Evolutionary conservation across 2,888 invertebrate genomes (phyloP), one percentile per base, ranked within the genome.

Genomic region (Apodemia zela): DNA sequence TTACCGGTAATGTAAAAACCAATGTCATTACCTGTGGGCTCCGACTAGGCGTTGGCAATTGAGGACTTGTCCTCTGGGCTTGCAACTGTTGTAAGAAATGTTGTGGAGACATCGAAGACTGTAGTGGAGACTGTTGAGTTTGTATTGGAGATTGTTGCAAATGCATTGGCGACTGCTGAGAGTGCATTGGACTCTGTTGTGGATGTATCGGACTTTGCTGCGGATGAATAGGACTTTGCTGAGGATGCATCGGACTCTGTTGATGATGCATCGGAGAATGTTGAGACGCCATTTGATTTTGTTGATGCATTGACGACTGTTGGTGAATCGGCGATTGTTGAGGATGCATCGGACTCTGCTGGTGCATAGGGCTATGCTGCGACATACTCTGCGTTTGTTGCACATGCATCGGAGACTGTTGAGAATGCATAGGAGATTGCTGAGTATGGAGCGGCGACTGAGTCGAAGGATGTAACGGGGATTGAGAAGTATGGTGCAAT

Each of bases 11-110:
- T 51, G 4, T 35, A 51, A 33, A 3, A 33, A 61, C 15, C 35
- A 33, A 25, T 25, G 15, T 54, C 13, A 7, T 38, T 70, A 89
- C 92, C 85, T 91, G 92, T 33, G 92, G 92, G 69, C 92, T 92
- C 5, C 92, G 81, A 71, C 91, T 92, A 1, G 92, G 91, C 42
- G 90, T 86, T 5, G 91, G 90, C 64, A 91, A 67, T 69, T 91
- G 91, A 25, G 91, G 91, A 68, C 90, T 91, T 0, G 91, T 89
- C 68, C 90, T 82, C 68, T 90, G 90, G 29, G 87, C 85, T 72
- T 90, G 91, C 64, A 89, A 71, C 69, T 91, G 80, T 66, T 79
- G 79, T 63, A 80, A 67, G 65, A 79, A 79, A 64, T 79, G 78
- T 66, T 80, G 80, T 21, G 78, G 78, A 18, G 77, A 78, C 77